These are phyloP conservation scores for Aphaenogaster ashmeadi DNA, from an alignment of 1,140 invertebrate species.

Conservation along the genomic window DNA sequence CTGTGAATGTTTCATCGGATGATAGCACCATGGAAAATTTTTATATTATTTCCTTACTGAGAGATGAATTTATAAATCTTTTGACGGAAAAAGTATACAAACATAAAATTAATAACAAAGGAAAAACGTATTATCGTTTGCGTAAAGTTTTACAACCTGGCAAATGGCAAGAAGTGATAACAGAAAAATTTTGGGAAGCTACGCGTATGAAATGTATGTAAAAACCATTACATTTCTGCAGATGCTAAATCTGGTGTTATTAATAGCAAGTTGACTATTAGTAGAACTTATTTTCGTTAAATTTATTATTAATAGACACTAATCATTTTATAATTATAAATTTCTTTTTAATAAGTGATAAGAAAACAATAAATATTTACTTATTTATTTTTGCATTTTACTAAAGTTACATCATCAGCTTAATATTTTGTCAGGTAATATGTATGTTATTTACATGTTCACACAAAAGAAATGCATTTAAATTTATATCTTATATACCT, in stretches of 20 bases:
- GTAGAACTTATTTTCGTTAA: too few species aligned
- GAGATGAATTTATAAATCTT: background rate
- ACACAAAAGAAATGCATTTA: too few species aligned
- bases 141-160: background rate
- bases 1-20: background rate
- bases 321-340: too few species aligned
- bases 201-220: slow-evolving; percentile 14
- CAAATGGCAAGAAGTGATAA: background rate
- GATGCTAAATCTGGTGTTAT: background rate
- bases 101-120: too few species aligned
- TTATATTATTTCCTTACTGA: background rate
- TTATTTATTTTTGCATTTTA: too few species aligned
- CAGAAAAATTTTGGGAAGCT: background rate
- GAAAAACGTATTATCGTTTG: background rate
- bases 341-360: too few species aligned
- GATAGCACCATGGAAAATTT: background rate
- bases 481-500: too few species aligned
- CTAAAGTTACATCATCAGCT: too few species aligned
- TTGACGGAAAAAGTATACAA: slow-evolving; percentile 8
- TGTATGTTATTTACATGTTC: too few species aligned
- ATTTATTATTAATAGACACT: too few species aligned
- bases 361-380: too few species aligned
- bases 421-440: too few species aligned
- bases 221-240: slow-evolving; percentile 28
- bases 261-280: background rate